Evolutionary conservation across 2,888 invertebrate genomes (phyloP), one percentile per base, ranked within the genome.

Genomic region (Tetragonisca angustula): DNA sequence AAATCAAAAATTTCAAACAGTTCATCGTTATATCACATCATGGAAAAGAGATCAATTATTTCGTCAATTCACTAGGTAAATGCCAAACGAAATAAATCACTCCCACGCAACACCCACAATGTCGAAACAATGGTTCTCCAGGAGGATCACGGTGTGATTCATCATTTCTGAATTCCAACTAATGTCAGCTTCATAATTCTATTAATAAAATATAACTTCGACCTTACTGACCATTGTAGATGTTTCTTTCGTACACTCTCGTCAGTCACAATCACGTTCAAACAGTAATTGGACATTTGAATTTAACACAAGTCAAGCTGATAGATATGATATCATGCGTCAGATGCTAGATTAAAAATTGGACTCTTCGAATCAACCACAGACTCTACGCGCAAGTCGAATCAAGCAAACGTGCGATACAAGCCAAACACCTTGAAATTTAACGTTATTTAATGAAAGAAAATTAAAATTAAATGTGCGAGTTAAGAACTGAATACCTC

Each of bases 71-170:
- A 21, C 36, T 13, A 21, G 13, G 64, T 19, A 52, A 68, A 52
- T 24, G 56, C 19, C 24, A 19, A 50, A 24, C 9, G 6, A 19
- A 32, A 56, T 56, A 65, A 77, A 65, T 77, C 65, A 73, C 49
- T 56, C 54, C 64, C n/a, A 27, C 73, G 43, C 49, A 56, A 56
- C 24, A 27, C n/a, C 49, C 13, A n/a, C 19, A 1, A 15, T 43
- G 49, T 49, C 17, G 13, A 65, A 49, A 54, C 73, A 43, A 73
- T 77, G 49, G n/a, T 27, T 49, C 54, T 32, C 5, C 32, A 1
- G 54, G 21, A 15, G 54, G 54, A 52, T 54, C 19, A 32, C n/a
- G 2, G 0, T n/a, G n/a, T n/a, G 17, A 19, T 27, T 52, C n/a
- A 17, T 70, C 15, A 24, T 43, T 71, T 24, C 19, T 24, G 5